A percentile compares a stretch with the other conserved stretches of the same genome.
These are phyloP conservation scores for Cnemophilus loriae DNA, from an alignment of 2,113 vertebrate genomes.

Conservation along the genomic window DNA sequence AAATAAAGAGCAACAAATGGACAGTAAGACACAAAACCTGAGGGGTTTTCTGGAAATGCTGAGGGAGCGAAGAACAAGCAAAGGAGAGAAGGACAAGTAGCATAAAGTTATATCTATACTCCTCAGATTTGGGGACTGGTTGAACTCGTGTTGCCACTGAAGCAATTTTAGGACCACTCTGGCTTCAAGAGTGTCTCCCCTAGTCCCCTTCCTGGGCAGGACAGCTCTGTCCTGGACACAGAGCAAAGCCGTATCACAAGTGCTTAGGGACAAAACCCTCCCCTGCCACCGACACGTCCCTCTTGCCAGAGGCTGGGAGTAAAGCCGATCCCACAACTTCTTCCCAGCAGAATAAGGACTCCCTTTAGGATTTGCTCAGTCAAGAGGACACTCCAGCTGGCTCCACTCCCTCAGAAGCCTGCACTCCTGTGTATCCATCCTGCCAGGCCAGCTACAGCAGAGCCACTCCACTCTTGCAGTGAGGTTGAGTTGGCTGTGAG, in stretches of 20 bases:
- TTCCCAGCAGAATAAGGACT: conserved; percentile 47
- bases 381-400: conserved; percentile 51
- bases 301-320: neutral
- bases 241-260: neutral
- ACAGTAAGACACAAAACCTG: neutral
- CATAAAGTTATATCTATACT: neutral
- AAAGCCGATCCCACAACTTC: conserved; percentile 5
- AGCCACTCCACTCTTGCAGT: neutral
- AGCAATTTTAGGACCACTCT: neutral
- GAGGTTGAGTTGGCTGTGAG: neutral
- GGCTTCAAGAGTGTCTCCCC: neutral
- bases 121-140: neutral
- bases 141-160: neutral
- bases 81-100: neutral
- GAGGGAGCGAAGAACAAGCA: neutral
- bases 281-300: neutral
- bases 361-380: conserved; percentile 13
- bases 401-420: neutral
- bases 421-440: neutral
- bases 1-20: neutral
- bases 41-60: neutral
- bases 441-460: neutral
- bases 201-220: neutral
- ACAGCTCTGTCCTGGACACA: neutral
- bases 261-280: neutral